Evolutionary conservation across 1,140 invertebrate genomes (phyloP).

Genomic region (Sitophilus oryzae): DNA sequence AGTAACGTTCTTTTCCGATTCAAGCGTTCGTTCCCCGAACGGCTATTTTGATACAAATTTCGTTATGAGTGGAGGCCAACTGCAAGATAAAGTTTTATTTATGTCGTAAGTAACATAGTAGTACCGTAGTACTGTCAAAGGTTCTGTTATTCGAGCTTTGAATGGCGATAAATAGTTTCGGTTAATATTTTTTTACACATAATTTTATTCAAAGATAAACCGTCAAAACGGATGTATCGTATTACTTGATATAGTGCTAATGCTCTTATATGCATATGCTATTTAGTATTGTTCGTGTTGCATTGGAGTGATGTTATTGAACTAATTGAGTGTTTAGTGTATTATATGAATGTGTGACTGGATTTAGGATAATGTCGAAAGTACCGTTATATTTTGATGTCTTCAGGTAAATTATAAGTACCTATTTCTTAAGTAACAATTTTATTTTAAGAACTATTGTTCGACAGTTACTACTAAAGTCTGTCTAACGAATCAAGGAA

Average conservation of each 20-base stretch:
- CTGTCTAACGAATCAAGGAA: too few species aligned
- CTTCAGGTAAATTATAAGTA: conserved; percentile 6
- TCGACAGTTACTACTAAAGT: neutral
- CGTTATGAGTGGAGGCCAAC: neutral
- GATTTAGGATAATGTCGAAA: conserved; percentile 3
- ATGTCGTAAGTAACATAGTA: neutral
- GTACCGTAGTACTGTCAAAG: too few species aligned
- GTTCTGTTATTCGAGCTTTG: neutral
- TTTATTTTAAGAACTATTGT: neutral
- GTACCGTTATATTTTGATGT: conserved; percentile 27
- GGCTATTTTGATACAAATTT: conserved; percentile 6
- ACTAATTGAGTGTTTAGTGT: too few species aligned
- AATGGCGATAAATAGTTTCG: neutral
- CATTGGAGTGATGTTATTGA: too few species aligned
- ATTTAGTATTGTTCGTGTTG: too few species aligned
- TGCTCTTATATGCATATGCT: too few species aligned
- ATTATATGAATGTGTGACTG: too few species aligned
- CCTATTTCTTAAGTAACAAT: neutral
- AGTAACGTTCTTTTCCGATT: too few species aligned
- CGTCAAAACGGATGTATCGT: neutral
- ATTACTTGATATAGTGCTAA: too few species aligned
- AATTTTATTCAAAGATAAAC: neutral
- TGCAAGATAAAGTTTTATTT: conserved; percentile 7
- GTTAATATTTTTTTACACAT: neutral
- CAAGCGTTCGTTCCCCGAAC: neutral